Evolutionary conservation across 2,888 invertebrate species (phyloP).

Genomic region (Plusia festucae): DNA sequence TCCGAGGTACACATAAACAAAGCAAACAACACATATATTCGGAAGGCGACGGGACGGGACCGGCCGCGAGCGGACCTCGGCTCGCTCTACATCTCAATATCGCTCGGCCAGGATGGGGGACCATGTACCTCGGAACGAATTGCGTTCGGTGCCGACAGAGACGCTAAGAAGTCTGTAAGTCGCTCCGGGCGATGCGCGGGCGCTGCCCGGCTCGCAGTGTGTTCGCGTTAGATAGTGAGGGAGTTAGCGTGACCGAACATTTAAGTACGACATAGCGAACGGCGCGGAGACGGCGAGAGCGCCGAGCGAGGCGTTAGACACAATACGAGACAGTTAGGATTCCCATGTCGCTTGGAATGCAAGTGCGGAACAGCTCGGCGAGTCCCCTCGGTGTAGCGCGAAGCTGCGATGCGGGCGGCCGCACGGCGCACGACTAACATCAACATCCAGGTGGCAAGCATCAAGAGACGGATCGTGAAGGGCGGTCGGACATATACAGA

Average conservation of each 20-base stretch:
- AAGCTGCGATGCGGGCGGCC: constrained; percentile 66
- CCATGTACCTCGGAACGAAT: constrained; percentile 90
- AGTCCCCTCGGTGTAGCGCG: constrained; percentile 74
- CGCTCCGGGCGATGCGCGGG: constrained; percentile 68
- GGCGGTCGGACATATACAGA: constrained; percentile 81
- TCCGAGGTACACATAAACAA: constrained; percentile 89
- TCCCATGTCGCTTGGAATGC: constrained; percentile 90
- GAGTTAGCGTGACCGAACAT: constrained; percentile 48
- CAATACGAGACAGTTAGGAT: constrained; percentile 80
- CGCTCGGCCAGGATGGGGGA: constrained; percentile 88
- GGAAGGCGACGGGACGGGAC: constrained; percentile 76
- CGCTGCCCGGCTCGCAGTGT: constrained; percentile 73
- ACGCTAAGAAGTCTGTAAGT: constrained; percentile 74
- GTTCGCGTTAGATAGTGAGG: constrained; percentile 63
- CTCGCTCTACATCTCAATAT: constrained; percentile 90
- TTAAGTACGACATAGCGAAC: constrained; percentile 60
- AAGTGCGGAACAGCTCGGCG: constrained; percentile 82
- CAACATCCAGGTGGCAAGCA: constrained; percentile 80
- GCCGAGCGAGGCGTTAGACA: constrained; percentile 70
- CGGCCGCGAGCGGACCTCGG: constrained; percentile 83
- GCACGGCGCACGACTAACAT: constrained; percentile 72
- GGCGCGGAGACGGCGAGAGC: constrained; percentile 56
- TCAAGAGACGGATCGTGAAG: constrained; percentile 75
- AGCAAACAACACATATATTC: constrained; percentile 85
- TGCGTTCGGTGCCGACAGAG: constrained; percentile 82